These are phyloP conservation scores for Trichonephila clavata DNA, from an alignment of 1,140 invertebrate genomes.

Conservation along the genomic window DNA sequence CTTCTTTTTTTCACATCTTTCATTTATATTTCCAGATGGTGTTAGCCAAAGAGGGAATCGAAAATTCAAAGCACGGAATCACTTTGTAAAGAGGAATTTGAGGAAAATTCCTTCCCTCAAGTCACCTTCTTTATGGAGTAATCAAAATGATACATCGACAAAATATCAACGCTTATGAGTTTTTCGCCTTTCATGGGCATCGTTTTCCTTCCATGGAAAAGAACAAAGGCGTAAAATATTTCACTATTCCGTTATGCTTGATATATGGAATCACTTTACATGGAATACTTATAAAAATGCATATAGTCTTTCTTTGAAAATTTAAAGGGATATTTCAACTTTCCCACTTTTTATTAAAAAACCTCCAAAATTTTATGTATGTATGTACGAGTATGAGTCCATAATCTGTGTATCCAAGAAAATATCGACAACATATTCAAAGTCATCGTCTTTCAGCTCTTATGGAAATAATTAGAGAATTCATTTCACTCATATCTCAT, in stretches of 20 bases:
- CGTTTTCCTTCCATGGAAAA: not conserved
- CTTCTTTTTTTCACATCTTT: not conserved
- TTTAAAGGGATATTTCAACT: not conserved
- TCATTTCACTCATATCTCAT: too few species aligned
- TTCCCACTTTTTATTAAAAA: not conserved
- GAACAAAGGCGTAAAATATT: slow-evolving; percentile 13
- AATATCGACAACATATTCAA: too few species aligned
- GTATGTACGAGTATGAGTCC: not conserved
- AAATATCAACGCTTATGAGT: slow-evolving; percentile 25
- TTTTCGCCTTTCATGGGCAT: not conserved
- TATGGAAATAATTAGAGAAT: too few species aligned
- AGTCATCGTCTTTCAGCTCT: too few species aligned
- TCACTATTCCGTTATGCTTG: not conserved
- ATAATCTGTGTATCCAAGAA: not conserved
- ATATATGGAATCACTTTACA: not conserved
- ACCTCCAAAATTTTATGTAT: not conserved
- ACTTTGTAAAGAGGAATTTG: slow-evolving; percentile 33
- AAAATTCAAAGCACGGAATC: slow-evolving; percentile 46
- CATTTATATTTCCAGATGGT: not conserved
- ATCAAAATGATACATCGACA: slow-evolving; percentile 46
- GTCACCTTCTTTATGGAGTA: slow-evolving; percentile 19
- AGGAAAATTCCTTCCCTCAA: not conserved
- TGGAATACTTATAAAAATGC: not conserved
- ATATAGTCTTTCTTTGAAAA: not conserved
- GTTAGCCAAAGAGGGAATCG: not conserved